These are phyloP conservation scores for Coremacera marginata DNA, from an alignment of 2,888 invertebrate genomes.

Conservation along the genomic window DNA sequence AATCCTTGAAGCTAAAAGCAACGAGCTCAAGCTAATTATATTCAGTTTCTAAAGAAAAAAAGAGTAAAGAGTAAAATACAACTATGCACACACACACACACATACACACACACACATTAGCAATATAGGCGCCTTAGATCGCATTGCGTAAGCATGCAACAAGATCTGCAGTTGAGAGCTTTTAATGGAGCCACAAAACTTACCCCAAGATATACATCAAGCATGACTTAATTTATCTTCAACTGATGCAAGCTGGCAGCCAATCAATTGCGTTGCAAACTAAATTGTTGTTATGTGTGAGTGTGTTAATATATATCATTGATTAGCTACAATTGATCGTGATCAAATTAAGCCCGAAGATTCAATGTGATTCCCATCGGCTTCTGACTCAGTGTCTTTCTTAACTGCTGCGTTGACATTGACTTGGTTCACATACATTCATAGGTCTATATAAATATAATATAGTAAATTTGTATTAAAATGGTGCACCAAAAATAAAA, in stretches of 20 bases:
- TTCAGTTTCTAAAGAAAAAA: not conserved
- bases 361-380: conserved; percentile 39
- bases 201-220: not conserved
- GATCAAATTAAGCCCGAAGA: conserved; percentile 36
- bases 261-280: no score
- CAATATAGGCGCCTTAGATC: not conserved
- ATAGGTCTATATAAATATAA: no score
- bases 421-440: conserved; percentile 9
- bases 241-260: not conserved
- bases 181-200: conserved; percentile 16
- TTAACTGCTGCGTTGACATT: not conserved
- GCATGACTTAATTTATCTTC: not conserved
- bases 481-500: no score
- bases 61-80: not conserved
- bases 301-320: not conserved
- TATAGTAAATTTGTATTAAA: no score
- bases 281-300: not conserved
- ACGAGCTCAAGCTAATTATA: conserved; percentile 8
- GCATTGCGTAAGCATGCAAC: not conserved
- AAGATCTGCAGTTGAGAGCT: not conserved
- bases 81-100: no score
- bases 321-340: conserved; percentile 22
- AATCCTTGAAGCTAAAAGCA: conserved; percentile 22
- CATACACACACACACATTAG: no score
- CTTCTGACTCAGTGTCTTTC: not conserved